Percentiles rank a stretch among this genome's conserved stretches.
Conservation (phyloP, 2,797 vertebrate species). For the Dermochelys coriacea region DNA sequence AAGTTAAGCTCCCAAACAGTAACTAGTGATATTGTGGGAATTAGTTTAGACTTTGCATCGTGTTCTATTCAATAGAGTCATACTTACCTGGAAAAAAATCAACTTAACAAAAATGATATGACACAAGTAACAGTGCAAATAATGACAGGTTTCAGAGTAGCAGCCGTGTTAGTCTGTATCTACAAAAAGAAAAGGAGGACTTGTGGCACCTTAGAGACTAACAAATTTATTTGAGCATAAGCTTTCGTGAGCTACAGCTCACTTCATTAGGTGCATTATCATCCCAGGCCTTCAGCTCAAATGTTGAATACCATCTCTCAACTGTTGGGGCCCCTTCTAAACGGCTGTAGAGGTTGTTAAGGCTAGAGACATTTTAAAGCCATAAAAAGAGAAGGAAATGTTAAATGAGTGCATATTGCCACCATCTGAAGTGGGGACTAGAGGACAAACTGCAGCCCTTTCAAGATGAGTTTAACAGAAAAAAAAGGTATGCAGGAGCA, state of each 20-base stretch:
- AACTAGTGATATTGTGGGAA: slow-evolving; percentile 4
- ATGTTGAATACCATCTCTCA: neutral
- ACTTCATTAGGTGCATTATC: neutral
- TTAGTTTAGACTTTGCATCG: neutral
- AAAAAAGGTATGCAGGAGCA: neutral
- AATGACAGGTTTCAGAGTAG: neutral
- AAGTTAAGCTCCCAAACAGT: slow-evolving; percentile 39
- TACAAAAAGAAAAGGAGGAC: too few species aligned
- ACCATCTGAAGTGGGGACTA: neutral
- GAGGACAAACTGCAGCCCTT: neutral
- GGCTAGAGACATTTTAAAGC: neutral
- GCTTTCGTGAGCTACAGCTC: too few species aligned
- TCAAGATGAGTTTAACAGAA: neutral
- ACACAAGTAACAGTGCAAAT: neutral
- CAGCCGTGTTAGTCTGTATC: too few species aligned
- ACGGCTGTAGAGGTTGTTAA: neutral
- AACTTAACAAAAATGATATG: neutral
- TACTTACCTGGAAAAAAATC: slow-evolving; percentile 55
- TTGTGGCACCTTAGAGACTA: too few species aligned
- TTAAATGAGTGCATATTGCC: neutral
- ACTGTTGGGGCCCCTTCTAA: neutral
- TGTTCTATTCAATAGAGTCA: slow-evolving; percentile 12
- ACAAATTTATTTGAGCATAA: too few species aligned
- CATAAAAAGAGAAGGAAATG: neutral
- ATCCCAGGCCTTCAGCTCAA: neutral